Evolutionary conservation across 2,888 invertebrate species (phyloP).

Genomic region (Diogma glabrata): DNA sequence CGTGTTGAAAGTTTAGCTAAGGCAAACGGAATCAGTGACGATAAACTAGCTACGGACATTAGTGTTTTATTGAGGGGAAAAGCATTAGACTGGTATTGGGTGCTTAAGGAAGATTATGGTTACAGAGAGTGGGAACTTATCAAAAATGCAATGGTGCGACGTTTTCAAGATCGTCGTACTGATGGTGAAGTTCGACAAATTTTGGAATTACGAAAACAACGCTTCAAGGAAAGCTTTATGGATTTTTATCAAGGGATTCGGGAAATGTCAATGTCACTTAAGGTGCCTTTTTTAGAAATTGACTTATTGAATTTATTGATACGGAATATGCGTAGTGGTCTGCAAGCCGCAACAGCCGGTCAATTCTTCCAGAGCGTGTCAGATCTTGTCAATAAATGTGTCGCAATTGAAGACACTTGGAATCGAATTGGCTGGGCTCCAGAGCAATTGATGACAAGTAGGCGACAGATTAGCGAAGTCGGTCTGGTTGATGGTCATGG

Average conservation of each 20-base stretch:
- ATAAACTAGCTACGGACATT: not conserved
- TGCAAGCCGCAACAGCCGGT: not conserved
- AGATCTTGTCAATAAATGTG: not conserved
- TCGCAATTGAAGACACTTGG: not conserved
- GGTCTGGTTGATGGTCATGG: not conserved
- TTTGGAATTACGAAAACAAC: not conserved
- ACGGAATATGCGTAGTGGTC: not conserved
- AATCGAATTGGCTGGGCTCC: not conserved
- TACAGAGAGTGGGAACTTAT: not conserved
- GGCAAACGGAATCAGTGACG: not conserved
- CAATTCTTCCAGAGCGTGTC: not conserved
- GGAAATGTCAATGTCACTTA: not conserved
- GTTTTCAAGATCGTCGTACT: not conserved
- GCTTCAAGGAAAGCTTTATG: not conserved
- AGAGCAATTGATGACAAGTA: not conserved
- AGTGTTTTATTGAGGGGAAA: not conserved
- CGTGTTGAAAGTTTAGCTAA: not conserved
- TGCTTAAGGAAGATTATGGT: not conserved
- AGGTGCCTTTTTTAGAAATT: not conserved
- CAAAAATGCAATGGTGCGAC: not conserved
- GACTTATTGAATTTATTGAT: not conserved
- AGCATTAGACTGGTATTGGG: not conserved
- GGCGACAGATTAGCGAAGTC: not conserved
- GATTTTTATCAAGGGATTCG: not conserved
- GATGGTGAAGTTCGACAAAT: not conserved